Conservation (phyloP, 2,888 invertebrate genomes). For the Drosophila mayaguana region DNA sequence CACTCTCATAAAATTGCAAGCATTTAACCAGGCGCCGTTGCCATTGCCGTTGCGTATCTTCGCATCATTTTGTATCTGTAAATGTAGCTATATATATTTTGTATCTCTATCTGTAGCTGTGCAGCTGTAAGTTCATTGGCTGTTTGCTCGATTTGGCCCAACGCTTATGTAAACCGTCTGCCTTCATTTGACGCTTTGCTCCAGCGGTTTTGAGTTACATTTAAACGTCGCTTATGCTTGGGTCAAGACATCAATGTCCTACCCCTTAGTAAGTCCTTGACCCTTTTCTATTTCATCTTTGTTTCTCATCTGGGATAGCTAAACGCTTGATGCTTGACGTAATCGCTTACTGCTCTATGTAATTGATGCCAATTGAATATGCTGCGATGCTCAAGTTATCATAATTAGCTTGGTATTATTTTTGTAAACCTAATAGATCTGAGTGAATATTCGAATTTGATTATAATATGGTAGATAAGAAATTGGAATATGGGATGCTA, state of each 20-base stretch:
- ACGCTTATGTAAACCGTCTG: constrained; percentile 69
- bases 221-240: constrained; percentile 41
- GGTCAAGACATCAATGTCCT: constrained; percentile 14
- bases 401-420: constrained; percentile 17
- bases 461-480: not conserved
- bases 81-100: too few species aligned
- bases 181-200: constrained; percentile 30
- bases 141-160: constrained; percentile 36
- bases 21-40: constrained; percentile 40
- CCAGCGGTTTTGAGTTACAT: constrained; percentile 48
- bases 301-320: constrained; percentile 8
- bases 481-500: too few species aligned
- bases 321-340: constrained; percentile 36
- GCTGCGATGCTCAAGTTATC: not conserved
- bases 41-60: constrained; percentile 7
- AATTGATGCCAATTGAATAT: constrained; percentile 30
- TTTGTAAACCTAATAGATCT: not conserved
- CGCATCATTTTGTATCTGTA: constrained; percentile 11
- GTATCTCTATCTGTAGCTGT: constrained; percentile 16
- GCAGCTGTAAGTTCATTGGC: constrained; percentile 60
- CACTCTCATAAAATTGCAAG: constrained; percentile 76
- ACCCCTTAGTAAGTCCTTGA: constrained; percentile 28
- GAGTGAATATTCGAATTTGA: not conserved
- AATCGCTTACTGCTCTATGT: constrained; percentile 38
- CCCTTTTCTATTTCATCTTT: constrained; percentile 8